A percentile compares a stretch with the other conserved stretches of the same genome.
Conservation (phyloP, 2,797 vertebrate species). For the Poeciliopsis presidionis region DNA sequence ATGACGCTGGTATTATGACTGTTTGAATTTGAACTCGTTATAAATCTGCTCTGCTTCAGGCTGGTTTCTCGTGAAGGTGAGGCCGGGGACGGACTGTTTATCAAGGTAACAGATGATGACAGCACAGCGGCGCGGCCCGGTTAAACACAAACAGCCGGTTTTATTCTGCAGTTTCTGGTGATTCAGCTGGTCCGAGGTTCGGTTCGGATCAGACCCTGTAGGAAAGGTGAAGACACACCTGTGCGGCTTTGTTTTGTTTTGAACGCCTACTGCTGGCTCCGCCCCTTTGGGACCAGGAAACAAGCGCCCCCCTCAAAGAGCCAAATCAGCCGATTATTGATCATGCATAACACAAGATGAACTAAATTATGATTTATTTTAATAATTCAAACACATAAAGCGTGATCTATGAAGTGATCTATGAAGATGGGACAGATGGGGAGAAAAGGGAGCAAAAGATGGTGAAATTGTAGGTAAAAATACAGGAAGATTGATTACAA, state of each 20-base stretch:
- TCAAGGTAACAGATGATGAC: background rate
- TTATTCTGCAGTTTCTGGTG: background rate
- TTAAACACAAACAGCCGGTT: background rate
- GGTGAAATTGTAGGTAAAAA: background rate
- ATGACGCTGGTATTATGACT: background rate
- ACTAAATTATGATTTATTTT: background rate
- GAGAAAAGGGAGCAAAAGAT: background rate
- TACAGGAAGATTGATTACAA: background rate
- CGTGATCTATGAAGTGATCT: background rate
- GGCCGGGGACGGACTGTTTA: background rate
- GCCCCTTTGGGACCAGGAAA: conserved; percentile 1
- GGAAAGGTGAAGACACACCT: conserved; percentile 7
- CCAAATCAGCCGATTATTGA: background rate
- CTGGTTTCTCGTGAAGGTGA: background rate
- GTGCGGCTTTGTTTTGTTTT: conserved; percentile 4
- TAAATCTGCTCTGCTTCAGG: no score
- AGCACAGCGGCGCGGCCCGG: background rate
- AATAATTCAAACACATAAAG: background rate
- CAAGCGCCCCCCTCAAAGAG: conserved; percentile 3
- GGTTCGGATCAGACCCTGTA: background rate
- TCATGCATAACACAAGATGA: background rate
- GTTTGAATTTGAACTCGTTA: background rate
- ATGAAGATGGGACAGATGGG: background rate
- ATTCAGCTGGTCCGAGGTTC: background rate
- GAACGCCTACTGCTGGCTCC: conserved; percentile 6